Conservation (phyloP, 2,113 vertebrate genomes). For the Dasyurus viverrinus region DNA sequence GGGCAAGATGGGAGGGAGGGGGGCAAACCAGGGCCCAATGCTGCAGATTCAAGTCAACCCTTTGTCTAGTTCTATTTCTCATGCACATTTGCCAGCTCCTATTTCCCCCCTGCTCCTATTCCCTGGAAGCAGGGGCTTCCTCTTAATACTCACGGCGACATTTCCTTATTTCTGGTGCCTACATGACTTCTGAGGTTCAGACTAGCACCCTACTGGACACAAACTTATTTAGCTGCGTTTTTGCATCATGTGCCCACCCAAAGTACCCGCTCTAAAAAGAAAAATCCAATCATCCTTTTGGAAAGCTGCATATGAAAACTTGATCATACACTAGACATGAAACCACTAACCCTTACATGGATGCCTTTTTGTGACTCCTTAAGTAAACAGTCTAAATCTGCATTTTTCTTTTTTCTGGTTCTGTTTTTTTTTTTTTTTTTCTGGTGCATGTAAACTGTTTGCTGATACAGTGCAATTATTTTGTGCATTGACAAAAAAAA, state of each 20-base stretch:
- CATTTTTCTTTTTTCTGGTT: neutral
- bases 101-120: no score
- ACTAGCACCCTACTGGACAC: neutral
- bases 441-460: constrained; percentile 2
- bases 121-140: neutral
- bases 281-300: rapidly evolving
- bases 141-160: neutral
- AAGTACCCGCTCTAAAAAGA: neutral
- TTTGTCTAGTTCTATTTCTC: neutral
- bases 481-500: neutral
- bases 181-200: neutral
- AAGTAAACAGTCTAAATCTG: neutral
- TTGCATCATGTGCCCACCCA: rapidly evolving
- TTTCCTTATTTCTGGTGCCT: neutral
- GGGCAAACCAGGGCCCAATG: neutral
- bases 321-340: neutral
- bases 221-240: neutral
- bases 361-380: neutral
- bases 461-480: neutral
- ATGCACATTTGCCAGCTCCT: neutral
- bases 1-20: no score
- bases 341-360: neutral
- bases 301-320: neutral
- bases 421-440: neutral
- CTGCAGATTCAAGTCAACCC: neutral